A percentile compares a stretch with the other conserved stretches of the same genome.
Conservation (phyloP, 1,140 invertebrate species). For the Drosophila seguyi region DNA sequence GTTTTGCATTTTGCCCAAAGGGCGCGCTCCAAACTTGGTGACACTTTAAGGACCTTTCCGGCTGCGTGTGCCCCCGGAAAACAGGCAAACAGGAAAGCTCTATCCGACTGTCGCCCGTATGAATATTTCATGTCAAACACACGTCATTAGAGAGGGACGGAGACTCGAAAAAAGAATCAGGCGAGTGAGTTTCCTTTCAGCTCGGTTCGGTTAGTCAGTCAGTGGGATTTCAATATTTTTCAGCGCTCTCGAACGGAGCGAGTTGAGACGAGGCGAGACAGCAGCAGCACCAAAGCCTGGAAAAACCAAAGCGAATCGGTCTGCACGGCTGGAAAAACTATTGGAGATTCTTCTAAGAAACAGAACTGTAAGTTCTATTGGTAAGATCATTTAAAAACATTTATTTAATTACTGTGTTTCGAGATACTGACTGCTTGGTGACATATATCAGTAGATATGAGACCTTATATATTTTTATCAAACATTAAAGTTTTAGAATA, state of each 20-base stretch:
- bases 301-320: constrained; percentile 35
- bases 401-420: background rate
- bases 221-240: constrained; percentile 80
- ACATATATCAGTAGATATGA: background rate
- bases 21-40: constrained; percentile 65
- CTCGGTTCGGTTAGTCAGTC: constrained; percentile 63
- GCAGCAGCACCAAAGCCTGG: constrained; percentile 34
- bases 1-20: constrained; percentile 63
- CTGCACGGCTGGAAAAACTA: constrained; percentile 12
- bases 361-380: too few species aligned
- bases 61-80: constrained; percentile 19
- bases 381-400: background rate
- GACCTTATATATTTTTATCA: too few species aligned
- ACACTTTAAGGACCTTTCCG: constrained; percentile 74
- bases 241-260: constrained; percentile 54
- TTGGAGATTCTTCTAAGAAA: background rate
- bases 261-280: constrained; percentile 30
- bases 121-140: constrained; percentile 83
- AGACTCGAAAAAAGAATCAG: constrained; percentile 7
- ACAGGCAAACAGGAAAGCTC: constrained; percentile 38
- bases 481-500: too few species aligned
- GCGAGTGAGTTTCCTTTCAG: constrained; percentile 30
- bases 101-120: constrained; percentile 61
- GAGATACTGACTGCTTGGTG: background rate
- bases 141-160: constrained; percentile 74